These are phyloP conservation scores for Carettochelys insculpta DNA, from an alignment of 2,113 vertebrate species.

Conservation along the genomic window DNA sequence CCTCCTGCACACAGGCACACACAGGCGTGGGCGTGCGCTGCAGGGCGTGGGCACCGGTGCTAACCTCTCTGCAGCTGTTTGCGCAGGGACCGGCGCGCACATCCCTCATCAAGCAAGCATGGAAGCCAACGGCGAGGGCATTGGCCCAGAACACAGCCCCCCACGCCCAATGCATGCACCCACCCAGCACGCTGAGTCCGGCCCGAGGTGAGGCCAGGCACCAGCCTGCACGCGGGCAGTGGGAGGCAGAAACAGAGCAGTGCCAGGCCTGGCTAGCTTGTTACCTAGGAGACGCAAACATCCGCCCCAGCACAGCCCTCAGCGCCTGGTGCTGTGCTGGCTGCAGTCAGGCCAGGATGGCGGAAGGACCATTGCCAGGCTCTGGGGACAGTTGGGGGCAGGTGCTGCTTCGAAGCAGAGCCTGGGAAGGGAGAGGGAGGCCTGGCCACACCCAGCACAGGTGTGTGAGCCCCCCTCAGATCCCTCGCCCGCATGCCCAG, in stretches of 20 bases:
- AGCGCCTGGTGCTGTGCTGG: neutral
- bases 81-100: neutral
- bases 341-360: neutral
- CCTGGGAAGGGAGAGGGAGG: neutral
- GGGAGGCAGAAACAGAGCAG: neutral
- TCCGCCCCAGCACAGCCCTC: neutral
- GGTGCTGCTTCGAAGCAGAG: neutral
- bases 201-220: neutral
- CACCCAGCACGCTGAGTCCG: neutral
- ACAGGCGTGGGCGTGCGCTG: neutral
- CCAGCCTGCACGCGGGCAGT: neutral
- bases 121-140: neutral
- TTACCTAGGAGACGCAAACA: neutral
- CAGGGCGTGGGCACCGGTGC: neutral
- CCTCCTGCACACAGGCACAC: neutral
- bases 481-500: neutral
- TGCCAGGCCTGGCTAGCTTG: neutral
- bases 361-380: neutral
- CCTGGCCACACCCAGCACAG: neutral
- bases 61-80: neutral
- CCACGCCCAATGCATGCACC: neutral
- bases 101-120: neutral
- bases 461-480: neutral
- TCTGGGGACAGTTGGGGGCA: neutral
- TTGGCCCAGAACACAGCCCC: neutral